A percentile compares a stretch with the other conserved stretches of the same genome.
Conservation (phyloP, 2,797 vertebrate genomes). For the Gymnothorax javanicus region DNA sequence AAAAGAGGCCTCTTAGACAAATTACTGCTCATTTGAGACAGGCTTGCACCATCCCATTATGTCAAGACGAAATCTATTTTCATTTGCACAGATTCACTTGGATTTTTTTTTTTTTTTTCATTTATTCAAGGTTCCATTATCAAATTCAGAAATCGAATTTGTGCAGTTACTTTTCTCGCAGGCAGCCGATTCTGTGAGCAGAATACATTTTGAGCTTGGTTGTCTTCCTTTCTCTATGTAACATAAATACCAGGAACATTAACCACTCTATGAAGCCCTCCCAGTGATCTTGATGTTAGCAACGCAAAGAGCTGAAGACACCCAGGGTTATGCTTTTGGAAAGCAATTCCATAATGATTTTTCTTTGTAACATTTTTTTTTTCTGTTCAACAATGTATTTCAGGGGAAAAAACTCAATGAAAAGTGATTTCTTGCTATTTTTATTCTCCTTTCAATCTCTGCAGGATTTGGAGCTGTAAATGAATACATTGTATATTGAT, state of each 20-base stretch:
- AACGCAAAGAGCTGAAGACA: background rate
- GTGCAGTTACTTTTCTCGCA: constrained; percentile 95
- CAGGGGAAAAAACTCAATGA: background rate
- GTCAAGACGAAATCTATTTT: constrained; percentile 99
- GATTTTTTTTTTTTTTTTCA: constrained; percentile 98
- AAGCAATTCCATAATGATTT: background rate
- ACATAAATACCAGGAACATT: background rate
- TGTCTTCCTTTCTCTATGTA: constrained; percentile 21
- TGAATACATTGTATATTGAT: background rate
- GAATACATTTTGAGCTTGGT: constrained; percentile 69
- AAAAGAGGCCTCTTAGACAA: constrained; percentile 87
- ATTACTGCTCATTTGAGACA: constrained; percentile 99
- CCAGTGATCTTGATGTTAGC: background rate
- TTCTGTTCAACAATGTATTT: background rate
- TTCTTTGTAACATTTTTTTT: background rate
- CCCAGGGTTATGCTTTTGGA: background rate
- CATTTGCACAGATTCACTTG: constrained; percentile 99
- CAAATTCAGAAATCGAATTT: constrained; percentile 98
- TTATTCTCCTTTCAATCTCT: background rate
- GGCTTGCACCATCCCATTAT: constrained; percentile 96
- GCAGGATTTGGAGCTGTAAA: background rate
- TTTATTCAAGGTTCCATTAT: constrained; percentile 99
- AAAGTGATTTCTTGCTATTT: background rate
- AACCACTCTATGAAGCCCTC: constrained; percentile 18
- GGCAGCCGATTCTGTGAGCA: constrained; percentile 87